Evolutionary conservation across 2,888 invertebrate genomes (phyloP).

Genomic region (Epinotia brunnichana): DNA sequence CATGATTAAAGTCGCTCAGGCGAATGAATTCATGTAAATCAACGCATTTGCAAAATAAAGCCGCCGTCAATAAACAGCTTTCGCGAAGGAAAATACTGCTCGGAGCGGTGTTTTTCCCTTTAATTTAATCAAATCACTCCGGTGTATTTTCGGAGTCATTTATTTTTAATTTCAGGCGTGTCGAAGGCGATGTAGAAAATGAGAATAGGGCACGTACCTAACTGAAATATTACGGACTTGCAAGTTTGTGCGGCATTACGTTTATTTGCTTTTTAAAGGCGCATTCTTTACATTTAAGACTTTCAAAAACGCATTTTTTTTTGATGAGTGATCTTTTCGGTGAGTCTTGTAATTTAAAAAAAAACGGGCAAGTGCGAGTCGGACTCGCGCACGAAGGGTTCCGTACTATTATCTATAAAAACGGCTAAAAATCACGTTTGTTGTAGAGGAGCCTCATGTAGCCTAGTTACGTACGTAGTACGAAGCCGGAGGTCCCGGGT

Average conservation of each 20-base stretch:
- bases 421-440: too few relatives aligned
- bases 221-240: constrained; percentile 30
- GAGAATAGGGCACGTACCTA: constrained; percentile 24
- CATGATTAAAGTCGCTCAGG: constrained; percentile 33
- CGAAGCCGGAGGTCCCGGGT: too few relatives aligned
- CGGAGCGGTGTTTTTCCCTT: constrained; percentile 36
- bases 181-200: constrained; percentile 34
- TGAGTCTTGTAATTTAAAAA: too few relatives aligned
- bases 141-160: constrained; percentile 43
- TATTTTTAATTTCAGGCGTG: constrained; percentile 44
- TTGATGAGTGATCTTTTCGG: too few relatives aligned
- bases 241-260: not conserved
- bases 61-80: constrained; percentile 68
- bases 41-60: constrained; percentile 72
- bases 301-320: too few relatives aligned
- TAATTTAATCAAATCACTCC: constrained; percentile 45
- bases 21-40: constrained; percentile 74
- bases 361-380: too few relatives aligned
- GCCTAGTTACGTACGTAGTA: too few relatives aligned
- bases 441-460: too few relatives aligned
- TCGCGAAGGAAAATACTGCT: constrained; percentile 44
- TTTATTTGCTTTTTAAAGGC: not conserved
- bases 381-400: too few relatives aligned
- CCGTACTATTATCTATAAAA: too few relatives aligned
- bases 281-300: too few relatives aligned